Evolutionary conservation across 2,113 vertebrate genomes (phyloP), one percentile per base, ranked within the genome.

Genomic region (Australoheros scitulus): DNA sequence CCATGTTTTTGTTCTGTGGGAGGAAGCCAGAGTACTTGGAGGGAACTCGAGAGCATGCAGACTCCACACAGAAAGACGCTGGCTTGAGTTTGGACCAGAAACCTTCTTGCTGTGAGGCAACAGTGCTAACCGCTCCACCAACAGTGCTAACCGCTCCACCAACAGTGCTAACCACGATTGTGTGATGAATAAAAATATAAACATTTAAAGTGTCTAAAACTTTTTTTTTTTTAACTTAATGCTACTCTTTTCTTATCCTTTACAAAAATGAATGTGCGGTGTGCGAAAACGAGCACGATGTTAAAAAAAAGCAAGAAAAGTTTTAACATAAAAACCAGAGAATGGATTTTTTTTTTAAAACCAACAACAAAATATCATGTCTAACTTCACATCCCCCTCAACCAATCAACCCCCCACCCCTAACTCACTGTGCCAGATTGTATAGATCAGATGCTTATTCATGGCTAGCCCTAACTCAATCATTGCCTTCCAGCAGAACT

Each of bases 401-500:
- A 38, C 20, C 24, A 26, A 11, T 29, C 11, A 57, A 18, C 14
- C 6, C 47, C 65, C 14, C 47, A 10, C 15, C 4, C 15, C 5
- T 36, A 47, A 15, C 14, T 15, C 43, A 47, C 52, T n/a, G 8
- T 65, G 57, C 56, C 90, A 93, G 50, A 86, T 79, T 80, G 56
- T 86, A 84, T 90, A 89, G 82, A 93, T 90, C 83, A 82, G 84
- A 87, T 89, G 79, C 89, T 94, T 91, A 91, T 93, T 94, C 89
- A 90, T 86, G 80, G 72, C 87, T 83, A 61, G 74, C 80, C 60
- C 88, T 95, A 85, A 95, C 94, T 92, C 83, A 81, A 94, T 95
- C 93, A 92, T 92, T 87, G 86, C 90, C 88, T 91, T 95, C 92
- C 90, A 91, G 86, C 90, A 93, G 89, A 84, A 86, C 87, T 55